These are phyloP conservation scores for Brachionus plicatilis DNA, from an alignment of 1,140 invertebrate species.

Conservation along the genomic window DNA sequence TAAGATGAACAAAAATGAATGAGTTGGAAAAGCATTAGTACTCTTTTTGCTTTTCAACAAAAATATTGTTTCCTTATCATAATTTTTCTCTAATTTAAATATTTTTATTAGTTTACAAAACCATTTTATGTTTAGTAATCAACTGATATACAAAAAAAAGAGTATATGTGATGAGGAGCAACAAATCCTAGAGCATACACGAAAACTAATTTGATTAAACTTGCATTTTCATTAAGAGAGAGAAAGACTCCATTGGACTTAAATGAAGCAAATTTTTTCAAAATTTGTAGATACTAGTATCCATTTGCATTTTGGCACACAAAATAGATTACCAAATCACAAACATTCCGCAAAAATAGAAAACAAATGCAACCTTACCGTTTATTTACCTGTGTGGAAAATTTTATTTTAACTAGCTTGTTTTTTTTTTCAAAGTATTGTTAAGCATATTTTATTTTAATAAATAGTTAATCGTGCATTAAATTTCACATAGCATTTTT, in stretches of 20 bases:
- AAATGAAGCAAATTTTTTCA: not conserved
- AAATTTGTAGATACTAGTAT: not conserved
- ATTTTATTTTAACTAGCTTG: not conserved
- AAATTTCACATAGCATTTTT: not conserved
- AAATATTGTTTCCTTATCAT: conserved; percentile 1
- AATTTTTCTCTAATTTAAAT: not conserved
- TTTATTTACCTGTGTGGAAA: not conserved
- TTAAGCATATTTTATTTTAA: not conserved
- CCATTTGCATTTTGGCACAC: not conserved
- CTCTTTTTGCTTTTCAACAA: not conserved
- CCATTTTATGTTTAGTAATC: not conserved
- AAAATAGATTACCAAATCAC: not conserved
- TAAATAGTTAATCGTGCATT: not conserved
- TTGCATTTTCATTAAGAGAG: not conserved
- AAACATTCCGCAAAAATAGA: not conserved
- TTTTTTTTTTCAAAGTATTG: not conserved
- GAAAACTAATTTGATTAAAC: not conserved
- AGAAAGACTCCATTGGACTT: not conserved
- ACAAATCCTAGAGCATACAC: not conserved
- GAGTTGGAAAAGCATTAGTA: not conserved
- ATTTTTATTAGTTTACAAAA: not conserved
- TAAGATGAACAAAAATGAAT: not conserved
- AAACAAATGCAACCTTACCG: not conserved
- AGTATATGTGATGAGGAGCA: not conserved
- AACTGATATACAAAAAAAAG: not conserved